A percentile compares a stretch with the other conserved stretches of the same genome.
These are phyloP conservation scores for Epistrophe eligans DNA, from an alignment of 2,888 invertebrate genomes.

Conservation along the genomic window DNA sequence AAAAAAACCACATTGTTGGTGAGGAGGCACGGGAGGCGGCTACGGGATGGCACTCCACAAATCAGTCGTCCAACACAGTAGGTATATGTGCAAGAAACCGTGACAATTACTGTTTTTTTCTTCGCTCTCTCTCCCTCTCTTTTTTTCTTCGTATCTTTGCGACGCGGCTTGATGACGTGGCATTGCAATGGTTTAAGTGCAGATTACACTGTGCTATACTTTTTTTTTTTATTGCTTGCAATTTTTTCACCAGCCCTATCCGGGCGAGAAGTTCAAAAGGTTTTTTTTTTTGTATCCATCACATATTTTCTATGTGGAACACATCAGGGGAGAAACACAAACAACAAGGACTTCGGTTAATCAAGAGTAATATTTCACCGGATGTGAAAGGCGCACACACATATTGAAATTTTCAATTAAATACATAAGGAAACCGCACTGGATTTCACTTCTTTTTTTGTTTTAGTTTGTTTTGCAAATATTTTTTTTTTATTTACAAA, in stretches of 20 bases:
- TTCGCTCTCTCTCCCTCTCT: not conserved
- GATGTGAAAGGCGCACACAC: conserved; percentile 67
- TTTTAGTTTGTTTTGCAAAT: conserved; percentile 6
- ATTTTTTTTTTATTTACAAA: conserved; percentile 20
- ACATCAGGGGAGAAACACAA: not conserved
- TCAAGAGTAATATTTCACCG: conserved; percentile 74
- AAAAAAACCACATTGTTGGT: conserved; percentile 7
- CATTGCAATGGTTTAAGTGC: conserved; percentile 45
- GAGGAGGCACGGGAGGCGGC: conserved; percentile 30
- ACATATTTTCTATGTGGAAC: conserved; percentile 34
- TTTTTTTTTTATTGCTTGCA: not conserved
- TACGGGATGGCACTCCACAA: conserved; percentile 43
- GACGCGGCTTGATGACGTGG: conserved; percentile 45
- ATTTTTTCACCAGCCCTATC: conserved; percentile 48
- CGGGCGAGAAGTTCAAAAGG: conserved; percentile 21
- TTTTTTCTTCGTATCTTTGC: not conserved
- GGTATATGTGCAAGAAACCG: conserved; percentile 59
- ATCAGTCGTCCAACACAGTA: conserved; percentile 59
- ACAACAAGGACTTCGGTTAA: conserved; percentile 48
- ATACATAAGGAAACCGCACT: conserved; percentile 57
- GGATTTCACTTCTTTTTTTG: conserved; percentile 30
- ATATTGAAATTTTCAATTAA: conserved; percentile 71
- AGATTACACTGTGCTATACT: conserved; percentile 55
- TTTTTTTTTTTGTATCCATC: conserved; percentile 11
- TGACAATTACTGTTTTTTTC: conserved; percentile 61